These are phyloP conservation scores for Melipona beecheii DNA, from an alignment of 2,888 invertebrate species.

Conservation along the genomic window DNA sequence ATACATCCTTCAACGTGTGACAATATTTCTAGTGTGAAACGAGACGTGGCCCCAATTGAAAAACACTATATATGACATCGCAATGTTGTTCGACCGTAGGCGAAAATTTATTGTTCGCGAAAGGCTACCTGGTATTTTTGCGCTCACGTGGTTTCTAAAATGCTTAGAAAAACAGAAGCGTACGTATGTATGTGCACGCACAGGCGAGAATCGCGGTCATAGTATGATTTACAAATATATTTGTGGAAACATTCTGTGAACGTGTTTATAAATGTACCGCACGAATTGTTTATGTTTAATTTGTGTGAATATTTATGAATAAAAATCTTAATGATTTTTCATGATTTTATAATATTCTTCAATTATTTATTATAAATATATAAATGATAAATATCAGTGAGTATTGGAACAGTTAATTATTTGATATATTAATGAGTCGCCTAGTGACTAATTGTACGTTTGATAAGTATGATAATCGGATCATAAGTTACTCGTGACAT, in stretches of 20 bases:
- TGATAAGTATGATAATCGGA: background rate
- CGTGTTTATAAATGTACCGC: no score
- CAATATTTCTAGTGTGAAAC: background rate
- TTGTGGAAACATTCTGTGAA: no score
- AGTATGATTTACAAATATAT: no score
- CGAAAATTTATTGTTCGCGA: conserved; percentile 51
- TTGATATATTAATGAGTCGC: background rate
- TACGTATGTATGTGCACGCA: conserved; percentile 3
- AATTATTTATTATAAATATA: background rate
- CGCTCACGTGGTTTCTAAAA: conserved; percentile 59
- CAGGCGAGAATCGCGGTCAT: conserved; percentile 45
- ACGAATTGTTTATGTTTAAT: no score
- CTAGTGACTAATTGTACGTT: background rate
- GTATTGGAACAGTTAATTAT: background rate
- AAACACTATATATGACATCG: background rate
- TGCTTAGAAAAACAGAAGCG: conserved; percentile 35
- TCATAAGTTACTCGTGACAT: background rate
- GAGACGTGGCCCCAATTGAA: background rate
- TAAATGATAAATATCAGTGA: no score
- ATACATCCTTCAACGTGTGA: background rate
- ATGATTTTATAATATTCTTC: no score
- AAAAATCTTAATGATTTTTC: no score
- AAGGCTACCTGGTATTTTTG: conserved; percentile 58
- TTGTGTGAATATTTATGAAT: background rate
- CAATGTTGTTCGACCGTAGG: conserved; percentile 19